These are phyloP conservation scores for Acanthis flammea DNA, from an alignment of 2,797 vertebrate species.

Conservation along the genomic window DNA sequence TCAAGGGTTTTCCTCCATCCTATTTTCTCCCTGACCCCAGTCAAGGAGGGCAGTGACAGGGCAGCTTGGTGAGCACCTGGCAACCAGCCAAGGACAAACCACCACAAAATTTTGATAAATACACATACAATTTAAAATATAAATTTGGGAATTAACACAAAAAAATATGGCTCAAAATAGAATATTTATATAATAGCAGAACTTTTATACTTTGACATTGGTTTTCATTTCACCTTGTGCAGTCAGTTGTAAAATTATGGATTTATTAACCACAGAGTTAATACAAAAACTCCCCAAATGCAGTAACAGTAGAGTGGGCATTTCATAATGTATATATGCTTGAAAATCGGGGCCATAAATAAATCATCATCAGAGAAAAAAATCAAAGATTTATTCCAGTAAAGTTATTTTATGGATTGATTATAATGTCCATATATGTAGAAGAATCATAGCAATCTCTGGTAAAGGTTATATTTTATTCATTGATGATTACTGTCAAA, in stretches of 20 bases:
- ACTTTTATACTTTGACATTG: not conserved
- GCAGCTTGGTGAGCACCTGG: fast-evolving
- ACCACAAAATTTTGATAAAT: not conserved
- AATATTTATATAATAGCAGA: not conserved
- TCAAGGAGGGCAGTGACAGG: not conserved
- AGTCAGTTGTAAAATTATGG: not conserved
- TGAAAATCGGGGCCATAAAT: not conserved
- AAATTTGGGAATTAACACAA: not conserved
- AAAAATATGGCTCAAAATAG: not conserved
- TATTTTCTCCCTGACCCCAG: not conserved
- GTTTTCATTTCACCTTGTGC: not conserved
- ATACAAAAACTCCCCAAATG: not conserved
- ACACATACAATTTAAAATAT: not conserved
- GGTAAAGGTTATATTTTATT: not conserved
- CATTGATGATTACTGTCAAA: not conserved
- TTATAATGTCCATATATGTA: not conserved
- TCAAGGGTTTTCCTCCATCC: not conserved
- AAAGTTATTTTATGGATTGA: not conserved
- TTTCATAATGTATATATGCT: not conserved
- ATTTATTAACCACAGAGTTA: not conserved
- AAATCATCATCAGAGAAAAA: not conserved
- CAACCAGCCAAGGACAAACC: not conserved
- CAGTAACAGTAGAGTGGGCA: not conserved
- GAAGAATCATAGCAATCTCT: not conserved
- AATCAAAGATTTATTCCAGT: not conserved